Evolutionary conservation across 2,113 vertebrate species (phyloP), one percentile per base, ranked within the genome.

Genomic region (Lipotes vexillifer): DNA sequence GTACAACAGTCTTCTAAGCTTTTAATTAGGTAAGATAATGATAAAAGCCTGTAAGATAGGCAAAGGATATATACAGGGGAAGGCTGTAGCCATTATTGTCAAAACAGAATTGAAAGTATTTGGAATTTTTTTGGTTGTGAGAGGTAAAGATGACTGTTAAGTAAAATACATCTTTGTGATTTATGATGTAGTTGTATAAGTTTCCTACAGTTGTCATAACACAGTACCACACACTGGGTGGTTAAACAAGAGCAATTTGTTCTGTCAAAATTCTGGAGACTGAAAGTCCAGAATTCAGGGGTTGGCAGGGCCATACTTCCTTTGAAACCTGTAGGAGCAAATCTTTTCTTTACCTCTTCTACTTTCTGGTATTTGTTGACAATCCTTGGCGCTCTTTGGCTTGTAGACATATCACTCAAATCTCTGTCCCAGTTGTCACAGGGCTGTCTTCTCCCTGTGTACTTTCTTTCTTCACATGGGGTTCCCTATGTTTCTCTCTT

Each of bases 401-500:
- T 55, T 90, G 11, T 29, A 46, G 31, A 9, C 18, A 0, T 9
- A 25, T n/a, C 21, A 33, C 10, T 85, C 9, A 46, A 12, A 59
- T 36, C 41, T 71, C 29, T 61, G 13, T 9, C 8, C 14, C 27
- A n/a, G 1, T 31, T 61, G 9, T 71, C 44, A 78, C 8, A n/a
- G 8, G 17, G 4, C 2, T 63, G 6, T 82, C 12, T 11, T 69
- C 11, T 29, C 5, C 7, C 12, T 57, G 12, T 38, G 29, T 18
- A 20, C 6, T 17, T 8, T 9, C 8, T 88, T 0, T 90, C 41
- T 61, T 75, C 21, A 7, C 0, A 14, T 1, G 1, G 18, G 3
- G 1, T 66, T 94, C 20, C 27, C 33, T 31, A 11, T 27, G 4
- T 20, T 78, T 83, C 15, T 6, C 13, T 91, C 29, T 61, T 74